phyloP scores from a whole-genome alignment of 1,140 invertebrate genomes.

The Trichogramma pretiosum region DNA sequence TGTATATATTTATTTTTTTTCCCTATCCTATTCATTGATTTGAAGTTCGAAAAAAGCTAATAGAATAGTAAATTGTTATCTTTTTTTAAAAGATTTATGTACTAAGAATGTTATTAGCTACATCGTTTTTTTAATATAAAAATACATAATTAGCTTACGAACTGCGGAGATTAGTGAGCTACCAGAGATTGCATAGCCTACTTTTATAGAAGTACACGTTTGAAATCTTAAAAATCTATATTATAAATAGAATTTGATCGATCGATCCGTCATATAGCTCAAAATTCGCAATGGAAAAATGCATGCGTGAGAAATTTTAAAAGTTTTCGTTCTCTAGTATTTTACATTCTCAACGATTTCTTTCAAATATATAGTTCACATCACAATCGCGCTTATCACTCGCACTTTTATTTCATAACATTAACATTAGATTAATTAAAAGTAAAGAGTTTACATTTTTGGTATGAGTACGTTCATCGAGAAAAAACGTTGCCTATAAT shows the following conservation, averaged over 20 bases:
- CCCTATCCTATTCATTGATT: constrained; percentile 37
- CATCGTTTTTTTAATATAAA: constrained; percentile 49
- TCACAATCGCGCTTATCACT: no score
- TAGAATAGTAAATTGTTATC: constrained; percentile 14
- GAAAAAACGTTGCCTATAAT: no score
- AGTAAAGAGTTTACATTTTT: no score
- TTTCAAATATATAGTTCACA: no score
- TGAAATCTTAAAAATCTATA: constrained; percentile 41
- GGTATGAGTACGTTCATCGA: constrained; percentile 25
- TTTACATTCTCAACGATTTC: no score
- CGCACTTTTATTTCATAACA: constrained; percentile 17
- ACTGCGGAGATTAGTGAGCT: constrained; percentile 41
- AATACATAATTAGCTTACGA: constrained; percentile 49
- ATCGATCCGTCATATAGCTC: no score
- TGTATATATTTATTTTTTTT: constrained; percentile 34
- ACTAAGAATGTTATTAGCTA: constrained; percentile 37
- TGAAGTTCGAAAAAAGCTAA: constrained; percentile 22
- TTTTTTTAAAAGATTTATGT: constrained; percentile 16
- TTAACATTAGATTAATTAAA: constrained; percentile 18
- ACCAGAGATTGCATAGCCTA: constrained; percentile 37
- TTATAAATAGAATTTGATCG: no score
- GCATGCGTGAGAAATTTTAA: constrained; percentile 31
- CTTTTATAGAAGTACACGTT: constrained; percentile 43
- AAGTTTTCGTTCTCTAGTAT: no score
- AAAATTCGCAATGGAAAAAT: no score